Conservation (phyloP, 2,113 vertebrate species). For the Psammodynastes pulverulentus region DNA sequence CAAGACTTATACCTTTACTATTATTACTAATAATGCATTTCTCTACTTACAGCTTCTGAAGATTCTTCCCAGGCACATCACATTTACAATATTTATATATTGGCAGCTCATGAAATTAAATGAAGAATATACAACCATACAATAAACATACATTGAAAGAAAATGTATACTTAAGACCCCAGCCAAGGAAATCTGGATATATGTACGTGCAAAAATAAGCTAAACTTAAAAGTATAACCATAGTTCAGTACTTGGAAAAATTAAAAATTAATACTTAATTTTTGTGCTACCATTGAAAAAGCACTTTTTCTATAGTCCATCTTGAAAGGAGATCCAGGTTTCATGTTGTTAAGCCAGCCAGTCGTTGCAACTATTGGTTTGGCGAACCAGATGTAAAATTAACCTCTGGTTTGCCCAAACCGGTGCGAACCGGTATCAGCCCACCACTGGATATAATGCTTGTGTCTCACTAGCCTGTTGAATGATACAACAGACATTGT, state of each 20-base stretch:
- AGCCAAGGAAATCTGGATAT: no score
- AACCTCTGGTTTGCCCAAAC: no score
- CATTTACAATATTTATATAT: neutral
- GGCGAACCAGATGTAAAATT: no score
- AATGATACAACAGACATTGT: neutral
- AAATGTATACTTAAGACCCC: neutral
- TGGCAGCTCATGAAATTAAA: neutral
- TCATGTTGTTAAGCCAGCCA: neutral
- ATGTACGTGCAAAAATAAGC: neutral
- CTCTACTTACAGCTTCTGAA: neutral
- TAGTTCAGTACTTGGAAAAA: neutral
- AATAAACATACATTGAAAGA: neutral
- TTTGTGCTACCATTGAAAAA: neutral
- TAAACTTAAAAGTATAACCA: neutral
- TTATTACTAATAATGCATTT: neutral
- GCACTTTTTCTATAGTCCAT: neutral
- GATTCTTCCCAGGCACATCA: neutral
- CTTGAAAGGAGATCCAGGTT: neutral
- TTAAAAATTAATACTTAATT: neutral
- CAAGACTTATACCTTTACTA: neutral
- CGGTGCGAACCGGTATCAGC: no score
- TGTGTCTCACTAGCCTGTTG: neutral
- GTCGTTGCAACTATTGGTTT: no score
- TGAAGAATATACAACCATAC: neutral
- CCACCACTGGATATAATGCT: no score